These are phyloP conservation scores for Mustelus asterias DNA, from an alignment of 2,113 vertebrate species.

Conservation along the genomic window DNA sequence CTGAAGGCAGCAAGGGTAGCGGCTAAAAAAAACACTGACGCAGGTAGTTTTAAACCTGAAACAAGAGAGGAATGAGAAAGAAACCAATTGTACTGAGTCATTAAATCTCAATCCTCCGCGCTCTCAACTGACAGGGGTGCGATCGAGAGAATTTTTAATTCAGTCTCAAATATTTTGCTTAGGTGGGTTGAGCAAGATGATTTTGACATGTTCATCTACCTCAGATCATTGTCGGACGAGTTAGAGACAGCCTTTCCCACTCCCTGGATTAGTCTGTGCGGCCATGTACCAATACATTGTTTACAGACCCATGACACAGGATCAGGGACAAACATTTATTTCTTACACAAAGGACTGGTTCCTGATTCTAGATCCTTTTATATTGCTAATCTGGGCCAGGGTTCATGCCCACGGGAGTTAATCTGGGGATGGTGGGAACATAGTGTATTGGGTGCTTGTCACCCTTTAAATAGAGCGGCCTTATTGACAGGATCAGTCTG, in stretches of 20 bases:
- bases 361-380: neutral
- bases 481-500: neutral
- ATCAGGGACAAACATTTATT: neutral
- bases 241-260: neutral
- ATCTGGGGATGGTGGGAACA: neutral
- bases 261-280: neutral
- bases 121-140: neutral
- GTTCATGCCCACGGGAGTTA: neutral
- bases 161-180: neutral
- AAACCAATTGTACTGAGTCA: conserved; percentile 1
- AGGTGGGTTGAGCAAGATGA: neutral
- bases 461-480: neutral
- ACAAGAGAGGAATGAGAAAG: neutral
- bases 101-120: neutral
- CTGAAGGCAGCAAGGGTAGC: neutral
- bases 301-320: neutral
- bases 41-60: neutral
- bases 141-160: neutral
- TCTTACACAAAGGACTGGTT: neutral
- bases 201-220: neutral
- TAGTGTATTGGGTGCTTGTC: neutral
- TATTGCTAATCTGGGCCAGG: neutral
- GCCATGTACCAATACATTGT: neutral
- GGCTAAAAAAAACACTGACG: neutral
- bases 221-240: neutral